Conservation (phyloP, 2,113 vertebrate species). For the Illadopsis cleaveri region DNA sequence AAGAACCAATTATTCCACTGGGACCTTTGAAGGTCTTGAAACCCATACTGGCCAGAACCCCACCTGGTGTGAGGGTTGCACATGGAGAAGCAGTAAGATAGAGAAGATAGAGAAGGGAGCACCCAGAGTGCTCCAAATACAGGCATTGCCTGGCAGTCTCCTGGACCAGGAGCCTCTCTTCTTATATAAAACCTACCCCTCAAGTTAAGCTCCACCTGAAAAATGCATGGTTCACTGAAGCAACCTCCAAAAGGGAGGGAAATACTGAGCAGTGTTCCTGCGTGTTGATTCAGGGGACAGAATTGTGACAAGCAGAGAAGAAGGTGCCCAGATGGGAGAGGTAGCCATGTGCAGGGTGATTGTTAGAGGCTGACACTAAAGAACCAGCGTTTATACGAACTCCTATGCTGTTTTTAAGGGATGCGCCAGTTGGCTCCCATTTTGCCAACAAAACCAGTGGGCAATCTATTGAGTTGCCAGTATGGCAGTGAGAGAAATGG, state of each 20-base stretch:
- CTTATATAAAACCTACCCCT: background rate
- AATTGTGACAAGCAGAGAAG: background rate
- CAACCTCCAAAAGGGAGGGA: background rate
- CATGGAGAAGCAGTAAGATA: background rate
- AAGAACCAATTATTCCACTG: background rate
- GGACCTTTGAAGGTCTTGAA: background rate
- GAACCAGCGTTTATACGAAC: background rate
- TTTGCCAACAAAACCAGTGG: background rate
- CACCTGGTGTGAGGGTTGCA: background rate
- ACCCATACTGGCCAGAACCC: background rate
- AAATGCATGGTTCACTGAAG: background rate
- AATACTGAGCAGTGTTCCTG: background rate
- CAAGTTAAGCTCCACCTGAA: background rate
- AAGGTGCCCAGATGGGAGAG: background rate
- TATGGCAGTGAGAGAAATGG: background rate
- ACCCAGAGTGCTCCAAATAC: background rate
- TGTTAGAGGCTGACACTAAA: background rate
- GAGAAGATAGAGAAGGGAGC: background rate
- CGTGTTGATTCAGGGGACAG: fast-evolving
- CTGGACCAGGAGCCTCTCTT: background rate
- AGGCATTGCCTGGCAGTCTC: background rate
- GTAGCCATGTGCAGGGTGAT: background rate
- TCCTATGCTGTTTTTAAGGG: background rate
- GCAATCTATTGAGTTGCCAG: background rate
- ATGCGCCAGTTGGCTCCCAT: background rate